These are phyloP conservation scores for Octodonta nipae DNA, from an alignment of 2,888 invertebrate species.

Conservation along the genomic window DNA sequence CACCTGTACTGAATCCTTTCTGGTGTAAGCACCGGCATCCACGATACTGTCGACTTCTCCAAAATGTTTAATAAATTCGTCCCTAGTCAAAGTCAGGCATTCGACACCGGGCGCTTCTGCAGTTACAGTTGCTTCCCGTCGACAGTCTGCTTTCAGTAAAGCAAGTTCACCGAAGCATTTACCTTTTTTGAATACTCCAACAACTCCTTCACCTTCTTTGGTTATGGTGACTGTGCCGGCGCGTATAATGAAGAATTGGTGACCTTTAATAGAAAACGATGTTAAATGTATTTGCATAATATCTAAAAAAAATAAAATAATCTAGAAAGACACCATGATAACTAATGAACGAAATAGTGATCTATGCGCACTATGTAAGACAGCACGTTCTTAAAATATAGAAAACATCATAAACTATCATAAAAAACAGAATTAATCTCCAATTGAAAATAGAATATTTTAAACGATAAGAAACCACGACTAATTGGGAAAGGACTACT, in stretches of 20 bases:
- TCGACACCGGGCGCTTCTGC: constrained; percentile 73
- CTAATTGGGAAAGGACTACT: too few species aligned
- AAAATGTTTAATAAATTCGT: constrained; percentile 67
- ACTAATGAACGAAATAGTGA: too few species aligned
- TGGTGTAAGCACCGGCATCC: constrained; percentile 14
- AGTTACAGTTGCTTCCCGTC: constrained; percentile 81
- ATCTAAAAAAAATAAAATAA: too few species aligned
- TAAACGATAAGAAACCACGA: too few species aligned
- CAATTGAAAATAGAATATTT: too few species aligned
- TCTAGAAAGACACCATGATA: too few species aligned
- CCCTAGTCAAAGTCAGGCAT: constrained; percentile 72
- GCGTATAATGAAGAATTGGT: constrained; percentile 82
- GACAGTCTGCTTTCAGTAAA: constrained; percentile 63
- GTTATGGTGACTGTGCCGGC: constrained; percentile 67
- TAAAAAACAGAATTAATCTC: too few species aligned
- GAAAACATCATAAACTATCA: too few species aligned
- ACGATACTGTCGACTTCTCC: constrained; percentile 60
- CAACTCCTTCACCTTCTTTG: constrained; percentile 44
- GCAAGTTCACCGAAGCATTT: constrained; percentile 86
- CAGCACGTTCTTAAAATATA: too few species aligned
- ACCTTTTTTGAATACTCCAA: constrained; percentile 59
- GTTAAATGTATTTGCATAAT: too few species aligned
- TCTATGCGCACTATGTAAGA: too few species aligned
- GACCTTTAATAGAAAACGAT: too few species aligned
- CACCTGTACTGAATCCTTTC: constrained; percentile 12